Evolutionary conservation across 2,797 vertebrate species (phyloP), one percentile per base, ranked within the genome.

Genomic region (Catamblyrhynchus diadema): DNA sequence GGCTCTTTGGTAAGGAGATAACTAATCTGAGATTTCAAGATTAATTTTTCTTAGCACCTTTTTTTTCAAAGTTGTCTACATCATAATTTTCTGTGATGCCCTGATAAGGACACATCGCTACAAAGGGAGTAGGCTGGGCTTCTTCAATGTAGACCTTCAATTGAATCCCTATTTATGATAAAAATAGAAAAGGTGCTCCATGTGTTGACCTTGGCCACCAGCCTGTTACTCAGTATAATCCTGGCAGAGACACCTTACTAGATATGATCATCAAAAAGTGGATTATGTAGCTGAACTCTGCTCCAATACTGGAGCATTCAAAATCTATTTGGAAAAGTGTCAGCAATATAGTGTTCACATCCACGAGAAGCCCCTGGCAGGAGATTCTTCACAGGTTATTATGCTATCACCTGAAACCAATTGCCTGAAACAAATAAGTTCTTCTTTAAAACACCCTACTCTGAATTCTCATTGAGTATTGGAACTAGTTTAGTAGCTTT

Each of bases 251-350:
- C 37, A 81, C 33, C 41, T 83, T 64, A n/a, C 77, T 70, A 88
- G 73, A 93, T 94, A 83, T 42, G 47, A 91, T 96, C 89, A 94
- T 94, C 87, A 86, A 92, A 96, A 90, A 90, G 65, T 81, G 89
- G 89, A 91, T 94, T 95, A 86, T 90, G 54, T 73, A 93, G 87
- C 85, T 90, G 87, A 94, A 95, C 89, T 88, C 82, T 93, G 87
- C 66, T 95, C 59, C 66, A 62, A 4, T 30, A 35, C 44, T 70
- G 82, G 72, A 94, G 62, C 72, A 93, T 88, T 94, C 94, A 93
- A 81, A 93, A 93, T 75, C 87, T 94, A 39, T 96, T 93, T 91
- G 81, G 82, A 81, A 70, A 95, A 95, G 14, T 81, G 82, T 96
- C 96, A 94, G 73, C 91, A 75, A 47, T 51, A 47, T 5, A 60